Base-by-base conservation (phyloP, 2,113 vertebrate species). In the Nesoenas mayeri region DNA sequence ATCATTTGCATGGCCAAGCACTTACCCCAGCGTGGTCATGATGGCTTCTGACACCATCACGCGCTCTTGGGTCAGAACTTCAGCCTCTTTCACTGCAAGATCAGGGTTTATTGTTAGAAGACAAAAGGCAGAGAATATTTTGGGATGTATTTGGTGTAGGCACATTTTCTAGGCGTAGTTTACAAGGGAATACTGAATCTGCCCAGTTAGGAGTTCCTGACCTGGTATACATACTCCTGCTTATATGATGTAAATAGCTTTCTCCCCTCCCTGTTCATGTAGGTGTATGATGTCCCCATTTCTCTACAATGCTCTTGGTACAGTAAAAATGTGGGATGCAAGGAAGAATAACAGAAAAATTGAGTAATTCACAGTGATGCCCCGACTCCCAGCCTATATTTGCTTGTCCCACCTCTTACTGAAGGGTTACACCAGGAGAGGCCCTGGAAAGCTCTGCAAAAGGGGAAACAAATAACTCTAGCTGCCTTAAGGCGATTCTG, bases 11-110 rank as follows among this genome's bases (percentile, higher is more conserved):
- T 64, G 25, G 19, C 42, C 54, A 67, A 26, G 5, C 21, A 75
- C 97, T 95, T 94, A 98, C 97, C 97, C 95, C 77, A 97, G 44
- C 0, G 97, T 96, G 73, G 97, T 96, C 97, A 97, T 96, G 82
- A 97, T 95, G 69, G 97, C 97, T 81, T 97, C 97, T 19, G 97
- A 97, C 81, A 97, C 96, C 97, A 97, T 97, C 86, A 97, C 95
- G 0, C 96, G 93, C 36, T 98, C 97, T 64, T 97, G 96, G 36
- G 96, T 96, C 82, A 97, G 86, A 38, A 95, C 95, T 84, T 97
- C 96, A 15, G 96, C 94, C 51, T 98, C 98, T 92, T 98, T 97
- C 87, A 96, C 98, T 98, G 97, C 79, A 97, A 96, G n/a, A 82
- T 64, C 31, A 86, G 50, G 57, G 57, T 53, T 75, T 34, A 10